Evolutionary conservation across 1,140 invertebrate species (phyloP), one percentile per base, ranked within the genome.

Genomic region (Goniozus legneri): DNA sequence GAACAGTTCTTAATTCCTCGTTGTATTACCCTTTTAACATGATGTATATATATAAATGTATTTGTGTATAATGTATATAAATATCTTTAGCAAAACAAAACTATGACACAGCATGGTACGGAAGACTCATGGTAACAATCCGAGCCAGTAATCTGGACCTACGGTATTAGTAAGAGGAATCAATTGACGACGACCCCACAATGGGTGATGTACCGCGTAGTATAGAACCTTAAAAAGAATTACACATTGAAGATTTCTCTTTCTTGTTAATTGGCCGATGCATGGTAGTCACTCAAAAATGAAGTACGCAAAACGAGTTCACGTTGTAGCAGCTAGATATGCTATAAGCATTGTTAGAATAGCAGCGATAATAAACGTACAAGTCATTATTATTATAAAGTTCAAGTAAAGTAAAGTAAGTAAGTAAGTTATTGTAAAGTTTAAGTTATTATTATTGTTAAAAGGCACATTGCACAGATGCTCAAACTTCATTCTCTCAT

Each of bases 261-360:
- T 27, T 27, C 20, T 39, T 37, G 41, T 52, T 47, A 50, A 46
- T 34, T 12, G 20, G 7, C 30, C 50, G 22, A 18, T 45, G n/a
- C n/a, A n/a, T n/a, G n/a, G n/a, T n/a, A n/a, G n/a, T n/a, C n/a
- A 27, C 4, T 6, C 24, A 27, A 6, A 27, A 27, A 27, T 10
- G 10, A 27, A 27, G 4, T 27, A 4, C 24, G 4, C 24, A 27
- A 10, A 6, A 27, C 24, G 4, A 27, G 10, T 27, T 52, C 56
- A 49, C 44, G 32, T 43, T 41, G 45, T 52, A 14, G 37, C 42
- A 14, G 37, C 45, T 45, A 60, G 30, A 19, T 39, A 49, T 38
- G 48, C 57, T 60, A 60, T 21, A 60, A 60, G 57, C 57, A 60
- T 46, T 55, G 57, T 56, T 48, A 60, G 44, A 34, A 60, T 44